Percentiles rank a stretch among this genome's conserved stretches.
These are phyloP conservation scores for Achlya flavicornis DNA, from an alignment of 2,888 invertebrate genomes.

Conservation along the genomic window DNA sequence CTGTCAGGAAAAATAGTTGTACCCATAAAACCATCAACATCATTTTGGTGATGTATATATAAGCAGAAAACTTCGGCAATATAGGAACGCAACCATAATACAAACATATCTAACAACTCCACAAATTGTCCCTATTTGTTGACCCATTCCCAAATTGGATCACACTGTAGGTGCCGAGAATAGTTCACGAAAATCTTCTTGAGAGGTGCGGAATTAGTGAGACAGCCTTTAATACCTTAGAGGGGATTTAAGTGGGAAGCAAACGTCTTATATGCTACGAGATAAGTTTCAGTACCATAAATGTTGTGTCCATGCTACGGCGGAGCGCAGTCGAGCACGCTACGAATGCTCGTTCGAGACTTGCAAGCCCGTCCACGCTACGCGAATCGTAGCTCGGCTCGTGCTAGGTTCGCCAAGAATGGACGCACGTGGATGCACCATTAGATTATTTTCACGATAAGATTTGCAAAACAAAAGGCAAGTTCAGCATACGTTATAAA, in stretches of 20 bases:
- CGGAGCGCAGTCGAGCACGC: too few relatives aligned
- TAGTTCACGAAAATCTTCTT: constrained; percentile 9
- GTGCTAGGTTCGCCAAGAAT: too few relatives aligned
- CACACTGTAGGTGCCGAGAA: constrained; percentile 4
- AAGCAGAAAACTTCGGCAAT: neutral
- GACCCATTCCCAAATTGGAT: constrained; percentile 12
- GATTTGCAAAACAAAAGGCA: too few relatives aligned
- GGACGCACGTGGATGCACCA: too few relatives aligned
- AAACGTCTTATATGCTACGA: neutral
- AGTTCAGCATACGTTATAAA: too few relatives aligned
- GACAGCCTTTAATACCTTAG: neutral
- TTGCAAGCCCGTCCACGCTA: too few relatives aligned
- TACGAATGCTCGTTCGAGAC: too few relatives aligned
- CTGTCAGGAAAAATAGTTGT: too few relatives aligned
- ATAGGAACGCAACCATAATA: neutral
- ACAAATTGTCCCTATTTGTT: constrained; percentile 10
- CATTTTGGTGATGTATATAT: neutral
- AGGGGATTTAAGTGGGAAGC: neutral
- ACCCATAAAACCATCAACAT: neutral
- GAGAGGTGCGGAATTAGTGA: neutral
- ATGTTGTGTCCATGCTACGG: too few relatives aligned
- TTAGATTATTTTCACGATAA: neutral
- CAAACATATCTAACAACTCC: constrained; percentile 7
- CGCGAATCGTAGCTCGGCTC: too few relatives aligned
- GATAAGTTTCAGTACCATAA: neutral